Base-by-base conservation (phyloP, 2,113 vertebrate genomes). In the Fukomys damarensis region DNA sequence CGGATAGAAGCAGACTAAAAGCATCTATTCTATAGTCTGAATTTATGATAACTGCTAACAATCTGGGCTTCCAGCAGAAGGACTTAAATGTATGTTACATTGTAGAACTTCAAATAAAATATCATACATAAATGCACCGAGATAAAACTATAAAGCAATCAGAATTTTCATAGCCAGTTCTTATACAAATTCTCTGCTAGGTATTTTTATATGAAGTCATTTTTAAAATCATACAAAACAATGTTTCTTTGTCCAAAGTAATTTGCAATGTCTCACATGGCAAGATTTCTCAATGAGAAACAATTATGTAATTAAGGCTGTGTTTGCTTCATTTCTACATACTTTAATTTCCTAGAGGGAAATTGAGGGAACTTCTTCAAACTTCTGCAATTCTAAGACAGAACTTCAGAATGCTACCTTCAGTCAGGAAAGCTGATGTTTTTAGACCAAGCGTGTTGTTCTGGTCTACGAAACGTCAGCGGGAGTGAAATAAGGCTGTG, bases 201-300 rank as follows among this genome's bases (percentile, higher is more conserved):
- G 30, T 28, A 7, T 88, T 95, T 84, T 89, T 65, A 14, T 94
- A 12, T 28, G 7, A 66, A 17, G 4, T n/a, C 77, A 88, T 72
- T 26, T 76, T 56, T 38, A 24, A 24, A 66, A 63, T 58, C 26
- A 56, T 52, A 52, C 77, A 84, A 41, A 74, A 87, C 84, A 92
- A 2, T 7, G 16, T 9, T 52, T 17, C n/a, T 81, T 28, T 95
- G 85, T 85, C 30, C 43, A 91, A 74, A 92, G 65, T 3, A 70
- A 63, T 89, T 68, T 65, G 7, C 96, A 97, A 83, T 66, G 59
- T 65, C 61, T 95, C 95, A 7, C 43, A 28, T 81, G 87, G 81
- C 70, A 93, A 86, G 80, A n/a, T 94, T 92, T 95, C 97, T 96
- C 74, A 74, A 24, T 66, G 72, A 95, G 96, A 98, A 97, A 96